These are phyloP conservation scores for Halcyon malimbica DNA, from an alignment of 2,113 vertebrate genomes.

Conservation along the genomic window DNA sequence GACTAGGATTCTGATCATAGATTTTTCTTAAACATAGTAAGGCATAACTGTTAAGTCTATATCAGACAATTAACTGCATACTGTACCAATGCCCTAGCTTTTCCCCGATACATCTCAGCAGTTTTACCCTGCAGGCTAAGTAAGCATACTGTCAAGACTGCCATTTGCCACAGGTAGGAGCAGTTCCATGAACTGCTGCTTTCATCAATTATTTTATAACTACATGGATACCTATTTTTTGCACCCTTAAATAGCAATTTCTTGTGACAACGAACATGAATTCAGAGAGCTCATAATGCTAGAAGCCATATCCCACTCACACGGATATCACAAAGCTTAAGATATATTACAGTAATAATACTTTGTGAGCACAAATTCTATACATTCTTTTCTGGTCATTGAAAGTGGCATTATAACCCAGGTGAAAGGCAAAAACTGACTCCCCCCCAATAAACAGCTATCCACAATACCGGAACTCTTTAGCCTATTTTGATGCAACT, in stretches of 20 bases:
- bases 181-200: background rate
- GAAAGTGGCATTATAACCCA: background rate
- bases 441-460: background rate
- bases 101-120: background rate
- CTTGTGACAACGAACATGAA: background rate
- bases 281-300: background rate
- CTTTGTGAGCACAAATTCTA: background rate
- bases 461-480: background rate
- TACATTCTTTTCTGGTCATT: background rate
- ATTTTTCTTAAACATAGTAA: background rate
- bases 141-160: background rate
- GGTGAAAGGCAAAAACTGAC: background rate
- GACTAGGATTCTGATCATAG: background rate
- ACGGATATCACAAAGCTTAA: background rate
- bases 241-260: background rate
- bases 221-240: background rate
- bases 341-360: background rate
- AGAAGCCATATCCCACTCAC: background rate
- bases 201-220: background rate
- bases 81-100: background rate
- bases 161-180: background rate
- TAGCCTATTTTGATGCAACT: background rate
- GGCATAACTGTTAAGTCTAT: background rate
- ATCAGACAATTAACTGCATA: background rate
- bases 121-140: background rate